Base-by-base conservation (phyloP, 1,140 invertebrate genomes). In the Lepidotrigona ventralis region DNA sequence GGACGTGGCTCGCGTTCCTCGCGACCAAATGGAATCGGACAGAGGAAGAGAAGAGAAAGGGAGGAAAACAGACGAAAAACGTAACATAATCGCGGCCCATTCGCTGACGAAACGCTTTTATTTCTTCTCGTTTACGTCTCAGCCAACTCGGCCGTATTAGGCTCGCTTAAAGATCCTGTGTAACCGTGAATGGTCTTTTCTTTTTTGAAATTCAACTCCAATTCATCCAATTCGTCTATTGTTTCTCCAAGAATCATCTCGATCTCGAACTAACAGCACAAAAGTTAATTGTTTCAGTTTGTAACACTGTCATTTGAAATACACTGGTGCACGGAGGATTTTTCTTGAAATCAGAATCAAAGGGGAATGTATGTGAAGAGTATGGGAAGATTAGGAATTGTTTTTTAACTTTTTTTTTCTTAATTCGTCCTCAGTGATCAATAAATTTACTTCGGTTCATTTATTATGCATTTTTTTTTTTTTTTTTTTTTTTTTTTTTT, bases 21-120 rank as follows among this genome's bases (percentile, higher is more conserved):
- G 19, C 58, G 63, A 60, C 64, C 14, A 70, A 46, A 51, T n/a
- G 15, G 46, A 69, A 60, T 78, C 6, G 9, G 46, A 63, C 19
- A 56, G 17, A 75, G 23, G 23, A 26, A 29, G 71, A 75, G 26
- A 58, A 23, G 33, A 23, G 21, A 15, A 60, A 9, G 26, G 19
- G 33, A 39, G 15, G 39, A 63, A 88, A 60, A n/a, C n/a, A 72
- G 81, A 77, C 39, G n/a, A 33, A 56, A 72, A 79, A 79, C 17
- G 53, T 76, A 82, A 82, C 54, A 69, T 82, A 76, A 82, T 81
- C 71, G 71, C 71, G 58, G 23, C 19, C 51, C 64, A 53, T 69
- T 56, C 46, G 46, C 39, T 21, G n/a, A 46, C 19, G 56, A 23
- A 58, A 6, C 29, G 79, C 17, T 76, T 33, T 77, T 68, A 68